Base-by-base conservation (phyloP, 1,140 invertebrate species). In the Drosophila tani region DNA sequence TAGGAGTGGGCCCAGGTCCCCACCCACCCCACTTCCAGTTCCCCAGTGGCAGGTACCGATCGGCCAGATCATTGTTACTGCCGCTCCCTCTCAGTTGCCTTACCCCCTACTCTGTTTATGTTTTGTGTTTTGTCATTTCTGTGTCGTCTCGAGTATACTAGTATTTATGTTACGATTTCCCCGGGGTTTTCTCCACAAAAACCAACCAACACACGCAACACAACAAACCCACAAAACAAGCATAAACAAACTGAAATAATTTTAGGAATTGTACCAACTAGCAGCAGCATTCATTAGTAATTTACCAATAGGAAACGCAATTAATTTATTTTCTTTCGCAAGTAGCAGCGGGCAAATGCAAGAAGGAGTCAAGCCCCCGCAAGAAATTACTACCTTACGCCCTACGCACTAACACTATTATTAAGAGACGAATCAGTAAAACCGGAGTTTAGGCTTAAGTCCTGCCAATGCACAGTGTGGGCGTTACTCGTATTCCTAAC, bases 391-490 rank as follows among this genome's bases (percentile, higher is more conserved):
- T 59, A n/a, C n/a, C n/a, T n/a, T n/a, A n/a, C 56, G 77, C 71
- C 49, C 43, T 75, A 74, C 5, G 58, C 49, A 53, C 53, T 75
- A 66, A 65, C 29, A 45, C n/a, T 57, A 66, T 38, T 29, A 35
- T 55, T 85, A 81, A 78, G 60, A 50, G 19, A 35, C 15, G 19
- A 60, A 80, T 27, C 58, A 21, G 29, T 79, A 75, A 75, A 68
- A 67, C 46, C 53, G 75, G 75, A 82, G 87, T 83, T 87, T 86
- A 82, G 55, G 51, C 45, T 51, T 87, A 86, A 86, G 83, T 67
- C 38, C 40, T 64, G 65, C 29, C 73, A 68, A 60, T 82, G 77
- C 47, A 41, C 71, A 5, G 17, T 21, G 59, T 68, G 49, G 46
- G 46, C 17, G 19, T 46, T 51, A 69, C 69, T 78, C 32, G 40